Evolutionary conservation across 2,113 vertebrate species (phyloP).

Genomic region (Telmatochromis sp.): DNA sequence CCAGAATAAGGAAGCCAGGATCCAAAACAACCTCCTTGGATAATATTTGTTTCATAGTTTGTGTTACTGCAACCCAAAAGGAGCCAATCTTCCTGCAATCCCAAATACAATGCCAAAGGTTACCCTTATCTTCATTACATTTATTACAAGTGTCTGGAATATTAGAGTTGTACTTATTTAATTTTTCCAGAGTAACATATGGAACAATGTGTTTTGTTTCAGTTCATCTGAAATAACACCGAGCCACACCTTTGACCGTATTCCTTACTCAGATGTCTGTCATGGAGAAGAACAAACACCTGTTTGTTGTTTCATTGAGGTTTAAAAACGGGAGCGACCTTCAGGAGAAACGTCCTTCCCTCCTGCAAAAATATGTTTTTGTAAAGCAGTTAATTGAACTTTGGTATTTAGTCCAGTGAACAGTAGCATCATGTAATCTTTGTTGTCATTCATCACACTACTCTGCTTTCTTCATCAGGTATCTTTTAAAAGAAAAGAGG

Average conservation of each 20-base stretch:
- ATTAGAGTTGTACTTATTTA: no score
- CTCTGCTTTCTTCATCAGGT: rapidly evolving
- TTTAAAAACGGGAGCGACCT: neutral
- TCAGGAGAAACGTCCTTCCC: neutral
- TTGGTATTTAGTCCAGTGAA: neutral
- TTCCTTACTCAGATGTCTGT: rapidly evolving
- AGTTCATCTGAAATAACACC: neutral
- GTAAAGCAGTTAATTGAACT: neutral
- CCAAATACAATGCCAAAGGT: no score
- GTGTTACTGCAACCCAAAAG: no score
- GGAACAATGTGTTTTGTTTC: neutral
- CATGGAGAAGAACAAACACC: rapidly evolving
- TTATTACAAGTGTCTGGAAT: no score
- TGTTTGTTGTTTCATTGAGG: neutral
- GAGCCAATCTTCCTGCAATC: no score
- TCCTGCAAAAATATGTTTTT: neutral
- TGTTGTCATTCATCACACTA: neutral
- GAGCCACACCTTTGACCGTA: rapidly evolving
- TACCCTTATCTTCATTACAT: no score
- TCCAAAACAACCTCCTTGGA: no score
- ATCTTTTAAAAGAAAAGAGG: neutral
- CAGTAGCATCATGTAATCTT: neutral
- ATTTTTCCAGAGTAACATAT: no score
- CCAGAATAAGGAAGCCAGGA: no score
- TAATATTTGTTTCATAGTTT: no score